Evolutionary conservation across 2,888 invertebrate genomes (phyloP), one percentile per base, ranked within the genome.

Genomic region (Carcina quercana): DNA sequence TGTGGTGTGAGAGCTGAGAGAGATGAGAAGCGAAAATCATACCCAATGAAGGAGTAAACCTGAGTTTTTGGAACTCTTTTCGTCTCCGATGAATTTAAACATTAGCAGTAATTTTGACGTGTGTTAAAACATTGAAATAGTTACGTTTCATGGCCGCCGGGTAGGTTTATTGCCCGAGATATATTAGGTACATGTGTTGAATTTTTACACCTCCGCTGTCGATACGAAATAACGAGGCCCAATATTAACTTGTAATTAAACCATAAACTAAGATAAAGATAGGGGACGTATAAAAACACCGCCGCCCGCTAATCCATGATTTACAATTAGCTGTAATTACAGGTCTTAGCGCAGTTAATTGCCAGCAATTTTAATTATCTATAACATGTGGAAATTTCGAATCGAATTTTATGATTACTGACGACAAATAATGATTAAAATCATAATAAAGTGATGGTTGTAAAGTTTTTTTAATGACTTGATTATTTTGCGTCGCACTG

Each of bases 341-440:
- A 51, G 56, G 58, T 51, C 59, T 63, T 56, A 63, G 48, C 44
- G 42, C 44, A 45, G 46, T 68, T 78, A 78, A 80, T 78, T 78
- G 78, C 63, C 57, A 55, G 62, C 68, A 63, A 75, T 78, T 76
- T 76, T 80, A 83, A 82, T 83, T 83, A 80, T 76, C 79, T 62
- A 64, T 57, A 57, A 61, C 60, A 57, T 50, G 38, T 43, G 48
- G 59, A 59, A 60, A 60, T 3, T 24, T 20, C 11, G 11, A 6
- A 64, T 45, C 48, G 43, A 54, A 57, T 47, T 74, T 73, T 76
- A 74, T 66, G 51, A 52, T 37, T 38, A 26, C 28, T 34, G 37
- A n/a, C 37, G 37, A 47, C 48, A 44, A 39, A 35, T 38, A 41
- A 32, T 39, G n/a, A n/a, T n/a, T n/a, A n/a, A 24, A 24, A 17